Base-by-base conservation (phyloP, 23 tunicate genomes). In the Halocynthia aurantium region DNA sequence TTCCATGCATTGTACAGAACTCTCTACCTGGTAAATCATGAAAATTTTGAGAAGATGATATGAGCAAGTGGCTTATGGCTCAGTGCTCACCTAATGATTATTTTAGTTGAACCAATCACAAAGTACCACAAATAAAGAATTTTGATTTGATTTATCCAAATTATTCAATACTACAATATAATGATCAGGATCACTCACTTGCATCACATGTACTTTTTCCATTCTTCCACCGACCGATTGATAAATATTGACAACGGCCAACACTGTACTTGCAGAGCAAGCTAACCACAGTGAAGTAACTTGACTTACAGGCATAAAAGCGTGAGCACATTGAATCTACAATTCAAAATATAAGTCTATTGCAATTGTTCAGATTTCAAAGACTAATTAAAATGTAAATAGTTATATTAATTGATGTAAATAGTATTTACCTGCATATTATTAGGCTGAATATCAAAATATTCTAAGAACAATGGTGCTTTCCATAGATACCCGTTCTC, bases 121-220 rank as follows among this genome's bases (percentile, higher is more conserved):
- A 60, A 15, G 64, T 60, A 15, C 18, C 64, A 60, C n/a, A 15
- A 60, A 15, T 60, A 2, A 60, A 60, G 17, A 2, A 60, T 15
- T 60, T 60, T 15, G 18, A 60, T 15, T 60, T 60, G n/a, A 60
- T 17, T 60, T 17, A 15, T 60, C 22, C 2, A 17, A 18, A 69
- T 15, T 17, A 60, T 60, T 15, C 17, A 17, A 15, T 15, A 60
- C 1, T 17, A 60, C n/a, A 60, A 60, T 1, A 17, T 17, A 60
- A 17, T 4, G 4, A 60, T 40, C 53, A 77, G 74, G 50, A 52
- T 54, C 7, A 72, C 31, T 19, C 11, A 89, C 98, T 84, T 92
- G 98, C 98, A 92, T 92, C 62, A 86, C 90, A 67, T 82, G 90
- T 9, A 86, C 90, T 73, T 92, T 92, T 68, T 85, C 90, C 63